Conservation (phyloP, 2,797 vertebrate genomes). For the Schizothorax lantsangensis region DNA sequence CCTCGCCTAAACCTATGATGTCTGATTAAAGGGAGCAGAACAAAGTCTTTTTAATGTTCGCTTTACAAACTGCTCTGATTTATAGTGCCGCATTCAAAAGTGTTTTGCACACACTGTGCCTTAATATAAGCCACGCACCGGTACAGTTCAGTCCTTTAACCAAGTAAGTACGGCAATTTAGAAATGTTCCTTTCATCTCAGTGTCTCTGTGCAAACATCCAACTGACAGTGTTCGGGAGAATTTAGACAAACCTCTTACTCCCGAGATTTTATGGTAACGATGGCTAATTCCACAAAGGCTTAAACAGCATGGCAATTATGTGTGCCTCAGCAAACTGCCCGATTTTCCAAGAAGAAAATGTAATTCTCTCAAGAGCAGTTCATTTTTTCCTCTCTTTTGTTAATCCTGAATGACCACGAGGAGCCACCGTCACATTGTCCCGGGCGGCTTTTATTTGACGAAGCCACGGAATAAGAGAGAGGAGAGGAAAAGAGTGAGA, state of each 20-base stretch:
- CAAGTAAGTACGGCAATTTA: conserved; percentile 34
- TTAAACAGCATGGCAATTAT: conserved; percentile 71
- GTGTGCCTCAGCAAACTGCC: conserved; percentile 77
- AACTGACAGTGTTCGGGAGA: conserved; percentile 35
- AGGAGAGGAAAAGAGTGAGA: conserved; percentile 60
- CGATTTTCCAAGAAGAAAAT: conserved; percentile 84
- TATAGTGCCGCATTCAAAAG: conserved; percentile 35
- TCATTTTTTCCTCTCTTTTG: conserved; percentile 84
- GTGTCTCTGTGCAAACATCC: conserved; percentile 42
- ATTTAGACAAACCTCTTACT: conserved; percentile 40
- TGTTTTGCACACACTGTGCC: conserved; percentile 24
- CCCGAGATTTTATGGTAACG: conserved; percentile 45
- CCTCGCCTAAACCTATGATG: conserved; percentile 69
- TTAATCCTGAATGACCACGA: conserved; percentile 90
- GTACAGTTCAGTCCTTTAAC: conserved; percentile 25
- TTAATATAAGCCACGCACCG: conserved; percentile 11
- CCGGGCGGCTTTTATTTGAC: conserved; percentile 89
- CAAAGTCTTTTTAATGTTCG: conserved; percentile 64
- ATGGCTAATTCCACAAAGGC: conserved; percentile 64
- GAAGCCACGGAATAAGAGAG: conserved; percentile 66
- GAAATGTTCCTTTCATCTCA: conserved; percentile 38
- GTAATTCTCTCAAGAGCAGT: conserved; percentile 88
- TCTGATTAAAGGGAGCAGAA: conserved; percentile 78
- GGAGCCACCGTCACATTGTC: conserved; percentile 86
- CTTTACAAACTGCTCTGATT: conserved; percentile 65